phyloP scores from a whole-genome alignment of 2,113 vertebrate genomes.

The Aegotheles bennettii region DNA sequence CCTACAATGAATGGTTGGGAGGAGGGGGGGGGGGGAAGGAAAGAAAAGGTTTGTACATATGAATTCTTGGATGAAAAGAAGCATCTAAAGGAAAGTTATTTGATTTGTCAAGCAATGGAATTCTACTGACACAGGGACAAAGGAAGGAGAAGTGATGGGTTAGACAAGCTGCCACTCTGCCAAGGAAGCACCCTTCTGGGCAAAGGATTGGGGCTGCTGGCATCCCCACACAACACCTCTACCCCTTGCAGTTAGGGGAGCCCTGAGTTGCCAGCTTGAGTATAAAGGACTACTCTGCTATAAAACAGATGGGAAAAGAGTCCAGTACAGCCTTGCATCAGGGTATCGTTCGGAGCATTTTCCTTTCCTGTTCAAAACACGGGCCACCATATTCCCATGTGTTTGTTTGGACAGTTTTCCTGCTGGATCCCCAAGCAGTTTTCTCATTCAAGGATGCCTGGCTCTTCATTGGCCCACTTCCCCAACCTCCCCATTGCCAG shows the following conservation, averaged over 20 bases:
- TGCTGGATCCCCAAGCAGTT: background rate
- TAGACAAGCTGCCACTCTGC: slow-evolving; percentile 10
- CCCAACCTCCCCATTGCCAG: background rate
- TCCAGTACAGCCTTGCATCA: background rate
- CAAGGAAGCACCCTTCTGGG: background rate
- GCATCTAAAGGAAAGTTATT: background rate
- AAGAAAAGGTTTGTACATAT: background rate
- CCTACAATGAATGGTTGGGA: background rate
- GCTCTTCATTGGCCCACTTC: slow-evolving; percentile 8
- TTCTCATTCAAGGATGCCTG: background rate
- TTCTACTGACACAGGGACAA: background rate
- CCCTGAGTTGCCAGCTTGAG: background rate
- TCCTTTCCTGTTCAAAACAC: background rate
- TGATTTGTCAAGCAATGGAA: slow-evolving; percentile 28
- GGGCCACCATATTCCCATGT: background rate
- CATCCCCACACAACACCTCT: background rate
- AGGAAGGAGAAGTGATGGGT: background rate
- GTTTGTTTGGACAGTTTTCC: background rate
- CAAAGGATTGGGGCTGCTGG: background rate
- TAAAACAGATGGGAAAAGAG: background rate
- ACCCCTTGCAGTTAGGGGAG: background rate
- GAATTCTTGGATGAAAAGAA: slow-evolving; percentile 31
- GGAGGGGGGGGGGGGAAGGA: rapidly evolving
- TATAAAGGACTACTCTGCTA: background rate
- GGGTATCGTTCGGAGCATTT: background rate